Evolutionary conservation across 2,113 vertebrate species (phyloP).

Genomic region (Lasiurus borealis): DNA sequence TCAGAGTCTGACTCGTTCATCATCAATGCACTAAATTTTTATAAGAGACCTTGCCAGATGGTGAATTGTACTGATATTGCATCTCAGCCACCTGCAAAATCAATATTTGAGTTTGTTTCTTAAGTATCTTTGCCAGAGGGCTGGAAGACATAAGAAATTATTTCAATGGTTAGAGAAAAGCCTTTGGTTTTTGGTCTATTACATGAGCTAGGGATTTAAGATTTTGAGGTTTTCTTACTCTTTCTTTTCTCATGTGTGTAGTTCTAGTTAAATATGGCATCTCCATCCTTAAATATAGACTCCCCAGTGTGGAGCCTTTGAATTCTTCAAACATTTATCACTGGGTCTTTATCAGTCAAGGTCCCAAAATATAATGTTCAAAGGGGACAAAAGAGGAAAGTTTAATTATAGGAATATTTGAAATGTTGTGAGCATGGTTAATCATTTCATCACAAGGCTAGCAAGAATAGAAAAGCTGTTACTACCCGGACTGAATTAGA

Average conservation of each 20-base stretch:
- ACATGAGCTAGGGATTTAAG: not conserved
- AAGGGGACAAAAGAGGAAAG: not conserved
- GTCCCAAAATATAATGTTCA: not conserved
- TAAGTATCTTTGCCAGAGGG: not conserved
- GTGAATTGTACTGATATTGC: not conserved
- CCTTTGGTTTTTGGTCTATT: not conserved
- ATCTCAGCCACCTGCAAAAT: slow-evolving; percentile 28
- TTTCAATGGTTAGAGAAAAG: not conserved
- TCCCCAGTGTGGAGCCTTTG: too few relatives aligned
- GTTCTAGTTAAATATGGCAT: not conserved
- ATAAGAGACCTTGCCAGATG: slow-evolving; percentile 33
- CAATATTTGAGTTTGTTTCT: slow-evolving; percentile 58
- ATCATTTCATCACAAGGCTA: too few relatives aligned
- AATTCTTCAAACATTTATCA: not conserved
- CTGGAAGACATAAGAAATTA: not conserved
- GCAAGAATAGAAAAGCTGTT: not conserved
- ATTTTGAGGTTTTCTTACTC: not conserved
- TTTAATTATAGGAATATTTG: not conserved
- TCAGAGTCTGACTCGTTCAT: not conserved
- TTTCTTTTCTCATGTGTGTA: not conserved
- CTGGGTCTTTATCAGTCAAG: too few relatives aligned
- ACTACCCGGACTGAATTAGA: too few relatives aligned
- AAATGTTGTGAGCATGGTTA: not conserved
- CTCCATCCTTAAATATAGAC: accelerated
- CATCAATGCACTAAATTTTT: slow-evolving; percentile 14